phyloP scores from a whole-genome alignment of 1,140 invertebrate genomes.

The Triops cancriformis region DNA sequence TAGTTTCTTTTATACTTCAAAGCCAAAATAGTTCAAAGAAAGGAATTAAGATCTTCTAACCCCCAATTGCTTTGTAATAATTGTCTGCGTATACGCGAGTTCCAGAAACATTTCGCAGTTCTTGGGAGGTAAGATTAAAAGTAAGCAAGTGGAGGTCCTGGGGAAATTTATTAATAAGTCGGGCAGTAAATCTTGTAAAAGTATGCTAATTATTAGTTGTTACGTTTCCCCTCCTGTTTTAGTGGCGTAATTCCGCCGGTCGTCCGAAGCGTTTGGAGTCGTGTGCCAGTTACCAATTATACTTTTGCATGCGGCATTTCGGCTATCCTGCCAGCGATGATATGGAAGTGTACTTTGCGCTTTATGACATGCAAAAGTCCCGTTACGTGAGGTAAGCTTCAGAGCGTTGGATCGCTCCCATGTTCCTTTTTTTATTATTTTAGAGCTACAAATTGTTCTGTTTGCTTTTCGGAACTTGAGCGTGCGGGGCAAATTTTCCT shows the following conservation, averaged over 20 bases:
- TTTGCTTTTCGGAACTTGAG: conserved; percentile 17
- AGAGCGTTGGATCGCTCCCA: neutral
- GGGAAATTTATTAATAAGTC: too few species aligned
- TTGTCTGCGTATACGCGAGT: too few species aligned
- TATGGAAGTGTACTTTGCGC: conserved; percentile 74
- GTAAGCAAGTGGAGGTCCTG: too few species aligned
- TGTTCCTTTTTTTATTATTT: conserved; percentile 21
- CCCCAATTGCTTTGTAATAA: too few species aligned
- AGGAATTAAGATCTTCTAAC: too few species aligned
- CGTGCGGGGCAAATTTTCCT: conserved; percentile 14
- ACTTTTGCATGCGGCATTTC: conserved; percentile 80
- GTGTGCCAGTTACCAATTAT: conserved; percentile 69
- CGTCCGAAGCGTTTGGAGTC: conserved; percentile 32
- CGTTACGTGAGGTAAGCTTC: conserved; percentile 18
- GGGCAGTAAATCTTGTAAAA: too few species aligned
- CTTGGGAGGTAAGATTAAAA: too few species aligned
- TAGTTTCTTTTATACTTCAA: too few species aligned
- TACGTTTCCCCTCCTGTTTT: conserved; percentile 29
- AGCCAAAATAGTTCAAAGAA: too few species aligned
- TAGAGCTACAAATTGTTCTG: neutral
- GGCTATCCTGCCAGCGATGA: conserved; percentile 77
- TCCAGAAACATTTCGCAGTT: too few species aligned
- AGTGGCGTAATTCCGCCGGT: conserved; percentile 18
- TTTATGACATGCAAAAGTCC: conserved; percentile 54
- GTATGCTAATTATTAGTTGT: conserved; percentile 29